Percentiles rank a stretch among this genome's conserved stretches.
These are phyloP conservation scores for Erannis defoliaria DNA, from an alignment of 2,888 invertebrate species.

Conservation along the genomic window DNA sequence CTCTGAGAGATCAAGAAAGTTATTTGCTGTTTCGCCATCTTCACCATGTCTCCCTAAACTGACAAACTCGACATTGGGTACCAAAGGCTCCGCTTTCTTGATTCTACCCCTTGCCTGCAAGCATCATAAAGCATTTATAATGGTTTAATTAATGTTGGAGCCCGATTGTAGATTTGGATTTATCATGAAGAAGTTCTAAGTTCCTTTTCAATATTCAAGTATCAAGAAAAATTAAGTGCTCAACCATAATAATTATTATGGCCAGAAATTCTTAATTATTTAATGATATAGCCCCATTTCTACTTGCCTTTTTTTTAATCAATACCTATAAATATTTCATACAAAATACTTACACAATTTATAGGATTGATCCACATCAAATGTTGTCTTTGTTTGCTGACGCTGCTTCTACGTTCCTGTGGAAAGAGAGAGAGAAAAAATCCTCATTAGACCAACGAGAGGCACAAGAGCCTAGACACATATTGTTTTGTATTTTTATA, in stretches of 20 bases:
- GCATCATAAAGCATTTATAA: not conserved
- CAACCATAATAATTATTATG: too few species aligned
- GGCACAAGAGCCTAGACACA: too few species aligned
- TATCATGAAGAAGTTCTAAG: too few species aligned
- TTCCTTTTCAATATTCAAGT: too few species aligned
- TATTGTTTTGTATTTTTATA: too few species aligned
- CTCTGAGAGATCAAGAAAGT: conserved; percentile 77
- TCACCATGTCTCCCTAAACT: conserved; percentile 65
- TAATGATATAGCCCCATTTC: too few species aligned
- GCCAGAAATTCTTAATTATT: too few species aligned
- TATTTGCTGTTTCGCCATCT: conserved; percentile 60
- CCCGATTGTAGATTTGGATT: too few species aligned
- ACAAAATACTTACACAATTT: conserved; percentile 63
- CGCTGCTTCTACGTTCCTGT: conserved; percentile 62
- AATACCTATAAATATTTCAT: too few species aligned
- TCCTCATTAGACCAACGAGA: too few species aligned
- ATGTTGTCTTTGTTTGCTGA: conserved; percentile 56
- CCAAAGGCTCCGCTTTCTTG: conserved; percentile 68
- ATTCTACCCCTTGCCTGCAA: conserved; percentile 63
- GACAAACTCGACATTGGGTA: conserved; percentile 75
- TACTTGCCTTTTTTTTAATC: not conserved
- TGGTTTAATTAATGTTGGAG: too few species aligned
- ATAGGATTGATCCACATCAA: conserved; percentile 71
- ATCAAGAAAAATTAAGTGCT: too few species aligned
- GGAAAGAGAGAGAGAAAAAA: conserved; percentile 35